These are phyloP conservation scores for Alectura lathami DNA, from an alignment of 2,113 vertebrate genomes.

Conservation along the genomic window DNA sequence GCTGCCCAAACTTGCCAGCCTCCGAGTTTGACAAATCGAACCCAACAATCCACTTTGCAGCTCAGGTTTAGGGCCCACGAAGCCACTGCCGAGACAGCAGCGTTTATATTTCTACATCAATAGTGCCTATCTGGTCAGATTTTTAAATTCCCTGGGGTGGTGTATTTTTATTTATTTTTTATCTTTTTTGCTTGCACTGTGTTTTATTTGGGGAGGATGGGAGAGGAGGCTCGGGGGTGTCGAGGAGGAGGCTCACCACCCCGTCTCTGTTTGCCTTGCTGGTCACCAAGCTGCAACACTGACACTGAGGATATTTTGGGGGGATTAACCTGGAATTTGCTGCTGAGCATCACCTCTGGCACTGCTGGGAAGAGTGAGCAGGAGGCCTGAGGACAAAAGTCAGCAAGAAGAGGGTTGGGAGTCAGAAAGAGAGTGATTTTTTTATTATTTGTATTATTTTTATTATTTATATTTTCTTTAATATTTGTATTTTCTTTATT, in stretches of 20 bases:
- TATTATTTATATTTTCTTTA: too few species aligned
- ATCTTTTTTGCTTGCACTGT: neutral
- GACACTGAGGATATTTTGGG: neutral
- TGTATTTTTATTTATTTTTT: neutral
- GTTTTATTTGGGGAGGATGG: neutral
- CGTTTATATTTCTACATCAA: conserved; percentile 70
- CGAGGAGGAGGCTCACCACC: neutral
- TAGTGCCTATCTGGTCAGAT: conserved; percentile 60
- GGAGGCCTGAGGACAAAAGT: neutral
- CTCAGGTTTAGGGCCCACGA: conserved; percentile 62
- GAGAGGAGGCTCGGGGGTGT: neutral
- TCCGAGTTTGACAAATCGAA: conserved; percentile 69
- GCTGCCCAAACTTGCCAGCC: conserved; percentile 72
- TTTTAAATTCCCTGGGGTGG: conserved; percentile 43
- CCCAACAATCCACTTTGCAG: conserved; percentile 69
- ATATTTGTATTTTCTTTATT: too few species aligned
- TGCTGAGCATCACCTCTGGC: neutral
- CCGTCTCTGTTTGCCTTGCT: neutral
- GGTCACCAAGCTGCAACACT: neutral
- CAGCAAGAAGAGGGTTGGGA: neutral
- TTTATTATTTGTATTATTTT: neutral
- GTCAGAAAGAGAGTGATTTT: neutral
- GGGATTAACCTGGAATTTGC: neutral
- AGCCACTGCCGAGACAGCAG: conserved; percentile 14
- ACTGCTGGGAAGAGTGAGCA: neutral